Conservation (phyloP, 1,140 invertebrate species). For the Micrasema longulum region DNA sequence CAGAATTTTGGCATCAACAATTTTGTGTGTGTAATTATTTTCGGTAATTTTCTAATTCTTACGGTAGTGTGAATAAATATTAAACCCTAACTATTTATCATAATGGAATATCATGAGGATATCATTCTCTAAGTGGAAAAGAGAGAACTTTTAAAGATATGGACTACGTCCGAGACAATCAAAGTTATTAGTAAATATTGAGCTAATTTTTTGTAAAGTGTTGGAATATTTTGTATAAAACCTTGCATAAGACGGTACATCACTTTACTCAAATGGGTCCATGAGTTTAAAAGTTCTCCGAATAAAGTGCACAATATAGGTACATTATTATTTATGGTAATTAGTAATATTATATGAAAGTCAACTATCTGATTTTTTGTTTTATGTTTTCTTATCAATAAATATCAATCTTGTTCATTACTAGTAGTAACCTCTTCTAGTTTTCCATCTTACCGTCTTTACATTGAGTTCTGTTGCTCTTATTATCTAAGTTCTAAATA, state of each 20-base stretch:
- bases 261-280: neutral
- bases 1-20: constrained; percentile 54
- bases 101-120: constrained; percentile 51
- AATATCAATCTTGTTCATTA: constrained; percentile 36
- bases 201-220: neutral
- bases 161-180: constrained; percentile 33
- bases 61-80: constrained; percentile 53
- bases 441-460: constrained; percentile 6
- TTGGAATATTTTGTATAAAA: constrained; percentile 3
- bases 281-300: constrained; percentile 22
- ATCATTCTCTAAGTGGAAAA: constrained; percentile 49
- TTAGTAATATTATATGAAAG: constrained; percentile 45
- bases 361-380: constrained; percentile 48
- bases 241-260: neutral
- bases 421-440: constrained; percentile 24
- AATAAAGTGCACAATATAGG: constrained; percentile 53
- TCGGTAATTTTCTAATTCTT: constrained; percentile 51
- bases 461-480: constrained; percentile 36
- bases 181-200: constrained; percentile 33
- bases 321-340: constrained; percentile 53
- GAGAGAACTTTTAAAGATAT: constrained; percentile 47
- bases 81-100: constrained; percentile 54
- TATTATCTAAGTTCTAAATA: constrained; percentile 52
- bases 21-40: constrained; percentile 45
- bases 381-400: constrained; percentile 47